A percentile compares a stretch with the other conserved stretches of the same genome.
These are phyloP conservation scores for Neopipo cinnamomea DNA, from an alignment of 2,113 vertebrate genomes.

Conservation along the genomic window DNA sequence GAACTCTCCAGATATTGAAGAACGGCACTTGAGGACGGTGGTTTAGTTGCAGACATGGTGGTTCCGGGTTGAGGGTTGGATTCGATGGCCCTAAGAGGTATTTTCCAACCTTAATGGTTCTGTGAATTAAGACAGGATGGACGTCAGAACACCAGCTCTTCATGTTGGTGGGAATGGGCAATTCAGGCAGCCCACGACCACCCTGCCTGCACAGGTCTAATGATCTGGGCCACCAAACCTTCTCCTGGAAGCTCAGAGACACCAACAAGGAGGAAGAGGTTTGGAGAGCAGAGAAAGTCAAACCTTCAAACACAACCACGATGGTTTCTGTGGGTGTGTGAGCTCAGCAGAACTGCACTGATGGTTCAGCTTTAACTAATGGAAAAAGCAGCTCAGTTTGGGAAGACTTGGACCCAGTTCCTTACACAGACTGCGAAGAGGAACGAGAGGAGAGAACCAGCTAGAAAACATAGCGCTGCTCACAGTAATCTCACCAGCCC, in stretches of 20 bases:
- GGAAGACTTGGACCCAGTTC: neutral
- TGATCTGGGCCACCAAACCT: neutral
- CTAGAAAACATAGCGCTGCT: neutral
- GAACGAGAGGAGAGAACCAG: neutral
- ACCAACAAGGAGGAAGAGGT: accelerated
- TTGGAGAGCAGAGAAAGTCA: accelerated
- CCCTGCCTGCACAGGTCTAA: no score
- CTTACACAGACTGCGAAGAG: neutral
- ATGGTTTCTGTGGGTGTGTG: neutral
- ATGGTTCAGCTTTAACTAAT: neutral
- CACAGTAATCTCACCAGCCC: neutral
- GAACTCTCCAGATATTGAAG: neutral
- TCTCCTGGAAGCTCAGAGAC: neutral
- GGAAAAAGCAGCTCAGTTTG: neutral
- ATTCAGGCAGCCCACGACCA: neutral
- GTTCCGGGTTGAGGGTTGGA: accelerated
- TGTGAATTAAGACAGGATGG: neutral
- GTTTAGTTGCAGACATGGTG: accelerated
- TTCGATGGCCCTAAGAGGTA: neutral
- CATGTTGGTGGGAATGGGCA: accelerated
- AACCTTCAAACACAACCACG: neutral
- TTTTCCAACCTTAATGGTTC: accelerated
- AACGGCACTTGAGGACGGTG: accelerated
- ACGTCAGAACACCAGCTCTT: neutral
- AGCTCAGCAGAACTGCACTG: neutral